Evolutionary conservation across 2,888 invertebrate genomes (phyloP).

Genomic region (Pasiphila rectangulata): DNA sequence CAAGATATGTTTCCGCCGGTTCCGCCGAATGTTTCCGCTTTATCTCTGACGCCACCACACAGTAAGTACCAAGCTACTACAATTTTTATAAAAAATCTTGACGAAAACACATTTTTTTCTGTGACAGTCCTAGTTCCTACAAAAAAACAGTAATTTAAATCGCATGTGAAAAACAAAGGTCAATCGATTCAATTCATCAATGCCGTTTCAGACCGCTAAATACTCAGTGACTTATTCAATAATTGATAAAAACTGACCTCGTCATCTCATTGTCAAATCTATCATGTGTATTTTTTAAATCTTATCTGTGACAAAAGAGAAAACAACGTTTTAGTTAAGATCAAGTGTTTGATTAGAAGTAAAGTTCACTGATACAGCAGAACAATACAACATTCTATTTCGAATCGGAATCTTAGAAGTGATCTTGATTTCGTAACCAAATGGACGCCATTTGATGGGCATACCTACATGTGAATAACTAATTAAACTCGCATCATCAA

Average conservation of each 20-base stretch:
- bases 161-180: conserved; percentile 57
- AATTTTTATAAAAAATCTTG: background rate
- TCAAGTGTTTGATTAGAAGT: conserved; percentile 5
- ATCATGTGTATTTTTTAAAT: conserved; percentile 11
- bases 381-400: conserved; percentile 32
- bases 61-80: conserved; percentile 77
- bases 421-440: conserved; percentile 38
- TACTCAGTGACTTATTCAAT: conserved; percentile 42
- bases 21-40: conserved; percentile 84
- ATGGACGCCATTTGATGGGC: conserved; percentile 33
- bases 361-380: conserved; percentile 15
- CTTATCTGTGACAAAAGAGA: conserved; percentile 7
- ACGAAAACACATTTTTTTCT: background rate
- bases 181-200: conserved; percentile 47
- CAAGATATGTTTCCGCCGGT: conserved; percentile 87
- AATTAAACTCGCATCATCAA: conserved; percentile 52
- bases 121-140: conserved; percentile 1
- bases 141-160: conserved; percentile 8
- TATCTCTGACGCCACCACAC: conserved; percentile 91
- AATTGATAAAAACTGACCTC: conserved; percentile 64
- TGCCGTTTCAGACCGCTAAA: conserved; percentile 68
- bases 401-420: conserved; percentile 39
- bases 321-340: background rate
- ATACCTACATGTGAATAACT: conserved; percentile 42
- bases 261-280: conserved; percentile 58